Base-by-base conservation (phyloP, 2,113 vertebrate species). In the Sapajus apella region DNA sequence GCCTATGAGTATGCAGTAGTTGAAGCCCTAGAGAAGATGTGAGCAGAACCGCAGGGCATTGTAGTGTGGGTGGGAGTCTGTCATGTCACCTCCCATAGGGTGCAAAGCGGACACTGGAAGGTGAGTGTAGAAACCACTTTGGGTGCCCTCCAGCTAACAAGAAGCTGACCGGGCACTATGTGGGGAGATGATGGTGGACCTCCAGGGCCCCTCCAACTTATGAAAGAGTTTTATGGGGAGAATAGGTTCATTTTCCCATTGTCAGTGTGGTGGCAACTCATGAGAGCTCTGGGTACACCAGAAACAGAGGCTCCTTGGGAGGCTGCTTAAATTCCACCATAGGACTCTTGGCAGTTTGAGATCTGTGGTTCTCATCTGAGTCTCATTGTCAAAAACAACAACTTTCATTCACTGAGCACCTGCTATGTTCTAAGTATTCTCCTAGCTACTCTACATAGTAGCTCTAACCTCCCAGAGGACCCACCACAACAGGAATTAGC, bases 11-110 rank as follows among this genome's bases (percentile, higher is more conserved):
- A 0, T 8, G 61, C n/a, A 1, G 58, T 8, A 6, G 27, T 8
- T 5, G 61, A 56, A 61, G 6, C 52, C 50, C 11, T 8, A 7
- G 37, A 3, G 27, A 18, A 14, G 45, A 37, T 0, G 2, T 7
- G 25, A 55, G 16, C 11, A 27, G 90, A 23, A 17, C 56, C 79
- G 8, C 2, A 1, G 64, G 30, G 23, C 47, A 0, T 35, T 52
- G 56, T 21, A 7, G 18, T 50, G 52, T 23, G 37, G 10, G 30
- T 23, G 20, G 27, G 61, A 70, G 18, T 84, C 40, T 73, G 50
- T 32, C 2, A 0, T 8, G 16, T 55, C 0, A 0, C 32, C 43
- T 84, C 37, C 25, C 52, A 30, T 37, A 6, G 90, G 47, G 47
- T 79, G 9, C 23, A 87, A 47, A 76, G 81, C 40, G 10, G 7